phyloP scores from a whole-genome alignment of 2,888 invertebrate genomes.

The Lasiommata megera region DNA sequence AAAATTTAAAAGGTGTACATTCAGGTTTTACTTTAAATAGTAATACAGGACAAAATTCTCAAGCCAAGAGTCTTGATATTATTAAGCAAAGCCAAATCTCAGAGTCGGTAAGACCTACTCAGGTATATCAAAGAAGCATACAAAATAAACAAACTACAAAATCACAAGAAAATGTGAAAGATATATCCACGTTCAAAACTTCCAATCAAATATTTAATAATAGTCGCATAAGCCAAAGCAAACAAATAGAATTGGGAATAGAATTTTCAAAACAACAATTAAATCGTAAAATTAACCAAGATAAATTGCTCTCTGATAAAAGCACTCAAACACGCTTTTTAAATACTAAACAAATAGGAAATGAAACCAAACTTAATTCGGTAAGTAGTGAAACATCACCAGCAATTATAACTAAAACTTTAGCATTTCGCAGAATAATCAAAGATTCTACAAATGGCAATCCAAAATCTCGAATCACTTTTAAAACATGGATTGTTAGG shows the following conservation, averaged over 20 bases:
- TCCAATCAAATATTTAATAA: constrained; percentile 37
- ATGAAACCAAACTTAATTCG: constrained; percentile 62
- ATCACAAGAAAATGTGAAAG: constrained; percentile 39
- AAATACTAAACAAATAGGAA: constrained; percentile 41
- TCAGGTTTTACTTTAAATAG: constrained; percentile 43
- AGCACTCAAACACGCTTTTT: constrained; percentile 40
- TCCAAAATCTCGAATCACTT: constrained; percentile 66
- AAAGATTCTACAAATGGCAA: constrained; percentile 56
- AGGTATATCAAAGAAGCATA: constrained; percentile 39
- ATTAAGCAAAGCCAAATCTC: constrained; percentile 31
- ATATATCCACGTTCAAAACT: constrained; percentile 43
- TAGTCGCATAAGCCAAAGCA: neutral
- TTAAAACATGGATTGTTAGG: constrained; percentile 73
- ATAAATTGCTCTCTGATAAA: constrained; percentile 48
- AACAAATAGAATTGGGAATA: constrained; percentile 38
- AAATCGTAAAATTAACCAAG: constrained; percentile 37
- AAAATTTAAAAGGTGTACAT: constrained; percentile 19
- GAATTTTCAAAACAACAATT: constrained; percentile 49
- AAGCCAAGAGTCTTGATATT: constrained; percentile 27
- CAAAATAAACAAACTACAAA: constrained; percentile 45
- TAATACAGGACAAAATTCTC: constrained; percentile 44
- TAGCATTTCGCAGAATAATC: constrained; percentile 59
- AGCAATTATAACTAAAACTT: constrained; percentile 62
- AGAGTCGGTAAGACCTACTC: constrained; percentile 41
- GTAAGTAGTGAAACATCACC: constrained; percentile 63